Percentiles rank a stretch among this genome's conserved stretches.
phyloP scores from a whole-genome alignment of 2,113 vertebrate species.

The Uria aalge region DNA sequence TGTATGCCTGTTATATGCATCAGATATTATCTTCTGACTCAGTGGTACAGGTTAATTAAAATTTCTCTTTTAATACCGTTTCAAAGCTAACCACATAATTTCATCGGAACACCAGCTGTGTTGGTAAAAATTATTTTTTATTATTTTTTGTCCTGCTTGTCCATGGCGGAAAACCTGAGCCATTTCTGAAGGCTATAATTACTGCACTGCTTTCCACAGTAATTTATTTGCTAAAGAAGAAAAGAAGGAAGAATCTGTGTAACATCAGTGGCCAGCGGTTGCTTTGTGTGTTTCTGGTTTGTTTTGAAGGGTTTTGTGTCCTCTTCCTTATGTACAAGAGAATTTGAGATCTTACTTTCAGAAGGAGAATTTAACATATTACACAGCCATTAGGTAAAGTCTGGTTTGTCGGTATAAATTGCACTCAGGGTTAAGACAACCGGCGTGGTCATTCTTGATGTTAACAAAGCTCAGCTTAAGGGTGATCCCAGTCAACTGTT shows the following conservation, averaged over 20 bases:
- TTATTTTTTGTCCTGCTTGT: background rate
- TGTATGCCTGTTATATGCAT: constrained; percentile 3
- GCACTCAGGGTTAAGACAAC: background rate
- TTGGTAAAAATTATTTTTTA: constrained; percentile 33
- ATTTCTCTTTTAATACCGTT: constrained; percentile 67
- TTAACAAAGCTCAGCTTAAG: background rate
- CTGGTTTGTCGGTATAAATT: background rate
- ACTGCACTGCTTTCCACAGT: constrained; percentile 1
- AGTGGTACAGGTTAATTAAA: constrained; percentile 54
- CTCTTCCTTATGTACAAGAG: background rate
- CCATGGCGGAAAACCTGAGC: background rate
- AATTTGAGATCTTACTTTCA: background rate
- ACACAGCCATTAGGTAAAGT: background rate
- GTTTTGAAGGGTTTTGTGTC: background rate
- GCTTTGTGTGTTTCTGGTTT: background rate
- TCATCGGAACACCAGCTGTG: constrained; percentile 52
- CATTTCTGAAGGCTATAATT: constrained; percentile 28
- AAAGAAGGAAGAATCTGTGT: background rate
- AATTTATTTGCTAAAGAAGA: background rate
- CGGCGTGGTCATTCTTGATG: background rate
- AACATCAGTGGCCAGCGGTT: background rate
- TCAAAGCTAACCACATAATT: constrained; percentile 62
- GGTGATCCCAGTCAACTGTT: background rate
- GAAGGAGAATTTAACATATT: background rate
- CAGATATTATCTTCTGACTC: constrained; percentile 64